A percentile compares a stretch with the other conserved stretches of the same genome.
phyloP scores from a whole-genome alignment of 2,888 invertebrate species.

The Ormia ochracea region DNA sequence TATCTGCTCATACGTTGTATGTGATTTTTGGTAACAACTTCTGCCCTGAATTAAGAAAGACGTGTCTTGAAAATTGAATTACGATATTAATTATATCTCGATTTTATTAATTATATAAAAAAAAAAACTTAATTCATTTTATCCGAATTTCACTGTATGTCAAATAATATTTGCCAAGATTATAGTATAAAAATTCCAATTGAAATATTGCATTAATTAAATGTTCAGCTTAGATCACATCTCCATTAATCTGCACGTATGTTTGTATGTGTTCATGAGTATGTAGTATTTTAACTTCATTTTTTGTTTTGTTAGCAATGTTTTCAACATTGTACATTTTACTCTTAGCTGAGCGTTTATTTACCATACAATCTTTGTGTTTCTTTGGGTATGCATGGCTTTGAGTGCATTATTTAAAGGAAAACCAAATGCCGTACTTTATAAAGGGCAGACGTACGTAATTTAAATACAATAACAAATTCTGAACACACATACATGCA shows the following conservation, averaged over 20 bases:
- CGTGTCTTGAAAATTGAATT: too few species aligned
- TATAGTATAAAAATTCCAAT: background rate
- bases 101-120: too few species aligned
- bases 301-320: background rate
- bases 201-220: background rate
- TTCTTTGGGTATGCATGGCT: slow-evolving; percentile 3
- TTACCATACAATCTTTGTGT: slow-evolving; percentile 6
- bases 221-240: background rate
- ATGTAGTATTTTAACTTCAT: background rate
- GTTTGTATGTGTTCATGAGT: too few species aligned
- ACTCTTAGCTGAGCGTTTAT: slow-evolving; percentile 12
- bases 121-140: too few species aligned
- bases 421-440: slow-evolving; percentile 7
- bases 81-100: too few species aligned
- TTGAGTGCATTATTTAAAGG: slow-evolving; percentile 1
- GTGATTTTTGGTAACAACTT: too few species aligned
- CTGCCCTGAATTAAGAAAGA: too few species aligned
- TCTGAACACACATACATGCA: background rate
- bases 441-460: slow-evolving; percentile 30
- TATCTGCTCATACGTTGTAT: too few species aligned
- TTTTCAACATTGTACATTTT: background rate
- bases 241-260: background rate
- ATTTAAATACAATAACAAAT: slow-evolving; percentile 19
- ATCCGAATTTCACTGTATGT: too few species aligned
- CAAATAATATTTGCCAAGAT: background rate